These are phyloP conservation scores for Istiophorus platypterus DNA, from an alignment of 2,113 vertebrate genomes.

Conservation along the genomic window DNA sequence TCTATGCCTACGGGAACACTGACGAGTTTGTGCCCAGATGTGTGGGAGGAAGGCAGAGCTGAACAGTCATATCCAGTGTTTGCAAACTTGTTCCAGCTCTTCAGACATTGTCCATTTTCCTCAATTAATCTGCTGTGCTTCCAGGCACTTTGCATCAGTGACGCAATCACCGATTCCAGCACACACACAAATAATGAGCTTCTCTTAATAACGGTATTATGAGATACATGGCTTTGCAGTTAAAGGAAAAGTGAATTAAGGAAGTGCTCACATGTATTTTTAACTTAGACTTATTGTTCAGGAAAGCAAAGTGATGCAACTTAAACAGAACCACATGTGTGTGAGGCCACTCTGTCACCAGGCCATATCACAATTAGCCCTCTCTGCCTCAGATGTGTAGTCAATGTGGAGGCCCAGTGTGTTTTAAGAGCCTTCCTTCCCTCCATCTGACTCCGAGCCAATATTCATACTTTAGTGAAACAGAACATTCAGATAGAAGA, in stretches of 20 bases:
- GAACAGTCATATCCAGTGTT: constrained; percentile 63
- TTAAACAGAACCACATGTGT: constrained; percentile 62
- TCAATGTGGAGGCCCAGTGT: constrained; percentile 67
- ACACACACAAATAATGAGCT: constrained; percentile 23
- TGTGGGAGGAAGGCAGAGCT: constrained; percentile 61
- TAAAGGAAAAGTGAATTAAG: constrained; percentile 29
- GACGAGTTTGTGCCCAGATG: constrained; percentile 77
- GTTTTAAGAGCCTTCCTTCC: constrained; percentile 60
- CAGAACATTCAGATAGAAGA: constrained; percentile 79
- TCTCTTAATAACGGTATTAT: constrained; percentile 2
- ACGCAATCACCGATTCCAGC: constrained; percentile 36
- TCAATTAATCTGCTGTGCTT: constrained; percentile 64
- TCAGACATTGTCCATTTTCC: constrained; percentile 53
- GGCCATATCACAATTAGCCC: constrained; percentile 58
- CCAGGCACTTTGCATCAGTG: constrained; percentile 54
- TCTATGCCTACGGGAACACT: constrained; percentile 64
- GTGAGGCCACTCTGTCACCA: constrained; percentile 57
- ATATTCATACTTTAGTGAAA: constrained; percentile 76
- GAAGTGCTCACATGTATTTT: constrained; percentile 41
- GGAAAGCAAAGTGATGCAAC: constrained; percentile 46
- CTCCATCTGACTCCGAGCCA: constrained; percentile 54
- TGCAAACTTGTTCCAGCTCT: constrained; percentile 55
- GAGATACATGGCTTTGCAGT: not conserved
- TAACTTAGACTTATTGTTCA: constrained; percentile 43
- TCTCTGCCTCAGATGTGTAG: constrained; percentile 45